Evolutionary conservation across 2,113 vertebrate species (phyloP).

Genomic region (Neogale vison): DNA sequence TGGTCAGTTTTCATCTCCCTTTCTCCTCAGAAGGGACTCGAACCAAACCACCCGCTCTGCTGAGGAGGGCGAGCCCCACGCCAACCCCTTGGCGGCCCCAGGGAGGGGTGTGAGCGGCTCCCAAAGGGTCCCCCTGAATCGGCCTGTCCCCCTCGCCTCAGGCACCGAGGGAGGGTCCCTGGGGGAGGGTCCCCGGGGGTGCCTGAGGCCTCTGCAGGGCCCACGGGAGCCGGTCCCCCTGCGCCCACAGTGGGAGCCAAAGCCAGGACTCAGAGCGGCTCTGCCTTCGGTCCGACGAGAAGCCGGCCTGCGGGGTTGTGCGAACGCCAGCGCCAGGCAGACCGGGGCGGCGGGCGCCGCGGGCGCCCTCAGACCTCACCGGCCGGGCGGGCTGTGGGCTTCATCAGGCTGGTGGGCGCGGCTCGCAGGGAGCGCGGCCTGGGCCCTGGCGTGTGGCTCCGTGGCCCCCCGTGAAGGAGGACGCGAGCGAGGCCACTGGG

Average conservation of each 20-base stretch:
- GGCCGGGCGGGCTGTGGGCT: not conserved
- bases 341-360: rapidly evolving
- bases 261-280: rapidly evolving
- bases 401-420: not conserved
- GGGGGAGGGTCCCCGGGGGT: not conserved
- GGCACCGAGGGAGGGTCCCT: not conserved
- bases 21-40: conserved; percentile 81
- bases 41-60: conserved; percentile 74
- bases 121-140: rapidly evolving
- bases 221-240: rapidly evolving
- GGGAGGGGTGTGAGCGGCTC: not conserved
- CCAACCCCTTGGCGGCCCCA: rapidly evolving
- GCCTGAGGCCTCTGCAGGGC: too few relatives aligned
- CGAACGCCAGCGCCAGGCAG: rapidly evolving
- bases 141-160: not conserved
- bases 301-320: rapidly evolving
- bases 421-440: rapidly evolving
- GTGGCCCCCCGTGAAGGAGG: not conserved
- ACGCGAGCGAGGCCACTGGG: not conserved
- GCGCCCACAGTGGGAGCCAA: rapidly evolving
- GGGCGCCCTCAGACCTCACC: not conserved
- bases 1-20: conserved; percentile 86
- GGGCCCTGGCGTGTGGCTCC: not conserved
- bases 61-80: not conserved
- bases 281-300: rapidly evolving